Evolutionary conservation across 2,888 invertebrate genomes (phyloP).

Genomic region (Chamaedrilus cognettii): DNA sequence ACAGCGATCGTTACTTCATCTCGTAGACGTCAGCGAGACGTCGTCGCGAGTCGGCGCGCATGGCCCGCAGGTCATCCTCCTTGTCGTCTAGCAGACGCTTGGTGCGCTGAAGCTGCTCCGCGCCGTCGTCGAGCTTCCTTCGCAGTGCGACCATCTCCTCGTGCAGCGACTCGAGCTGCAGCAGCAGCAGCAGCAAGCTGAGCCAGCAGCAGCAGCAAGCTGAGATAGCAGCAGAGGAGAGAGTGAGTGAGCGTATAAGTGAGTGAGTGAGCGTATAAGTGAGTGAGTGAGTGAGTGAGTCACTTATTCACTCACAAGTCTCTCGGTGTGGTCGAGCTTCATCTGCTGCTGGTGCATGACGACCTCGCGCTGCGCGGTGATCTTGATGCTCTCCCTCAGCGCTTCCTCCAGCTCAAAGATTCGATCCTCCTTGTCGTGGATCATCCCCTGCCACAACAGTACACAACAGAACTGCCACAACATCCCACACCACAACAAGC

Average conservation of each 20-base stretch:
- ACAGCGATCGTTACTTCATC: constrained; percentile 74
- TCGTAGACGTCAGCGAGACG: constrained; percentile 77
- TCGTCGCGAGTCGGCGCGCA: constrained; percentile 81
- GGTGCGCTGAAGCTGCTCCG: constrained; percentile 67
- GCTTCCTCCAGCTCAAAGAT: constrained; percentile 83
- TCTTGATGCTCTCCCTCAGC: constrained; percentile 73
- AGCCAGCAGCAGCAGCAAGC: too few species aligned
- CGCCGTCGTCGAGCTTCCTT: constrained; percentile 63
- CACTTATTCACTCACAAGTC: constrained; percentile 27
- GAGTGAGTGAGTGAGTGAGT: too few species aligned
- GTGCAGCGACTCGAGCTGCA: constrained; percentile 47
- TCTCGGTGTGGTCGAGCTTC: constrained; percentile 47
- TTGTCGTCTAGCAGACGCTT: constrained; percentile 68
- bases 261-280: too few species aligned
- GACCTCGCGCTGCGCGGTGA: constrained; percentile 63
- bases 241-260: too few species aligned
- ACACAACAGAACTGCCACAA: too few species aligned
- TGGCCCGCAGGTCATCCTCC: constrained; percentile 82
- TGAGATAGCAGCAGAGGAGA: too few species aligned
- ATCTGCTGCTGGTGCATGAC: constrained; percentile 58
- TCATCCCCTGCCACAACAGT: constrained; percentile 49
- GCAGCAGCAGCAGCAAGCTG: too few species aligned
- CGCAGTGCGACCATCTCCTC: constrained; percentile 59
- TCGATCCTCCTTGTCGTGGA: constrained; percentile 57
- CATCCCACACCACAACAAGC: too few species aligned